A percentile compares a stretch with the other conserved stretches of the same genome.
Conservation (phyloP, 1,140 invertebrate species). For the Phortica variegata region DNA sequence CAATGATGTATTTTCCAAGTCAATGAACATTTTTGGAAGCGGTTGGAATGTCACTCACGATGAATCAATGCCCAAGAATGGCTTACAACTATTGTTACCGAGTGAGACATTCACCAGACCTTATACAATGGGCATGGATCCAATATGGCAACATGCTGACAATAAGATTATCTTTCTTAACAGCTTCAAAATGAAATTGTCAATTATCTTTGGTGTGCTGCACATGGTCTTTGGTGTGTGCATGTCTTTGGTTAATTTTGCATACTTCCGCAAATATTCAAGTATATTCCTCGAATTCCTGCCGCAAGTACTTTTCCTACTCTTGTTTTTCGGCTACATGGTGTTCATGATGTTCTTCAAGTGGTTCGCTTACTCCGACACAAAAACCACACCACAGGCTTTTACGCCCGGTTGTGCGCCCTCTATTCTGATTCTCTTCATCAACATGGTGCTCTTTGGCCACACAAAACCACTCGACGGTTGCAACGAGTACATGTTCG, state of each 20-base stretch:
- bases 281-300: constrained; percentile 89
- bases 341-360: constrained; percentile 90
- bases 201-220: constrained; percentile 90
- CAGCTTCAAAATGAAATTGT: constrained; percentile 98
- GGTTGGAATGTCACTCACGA: constrained; percentile 66
- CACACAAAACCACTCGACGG: constrained; percentile 57
- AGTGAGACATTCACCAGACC: too few species aligned
- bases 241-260: constrained; percentile 85
- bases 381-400: constrained; percentile 55
- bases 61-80: constrained; percentile 62
- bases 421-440: constrained; percentile 84
- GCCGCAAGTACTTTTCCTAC: constrained; percentile 88
- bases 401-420: constrained; percentile 74
- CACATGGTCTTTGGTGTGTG: constrained; percentile 97
- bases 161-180: constrained; percentile 98
- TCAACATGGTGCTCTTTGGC: constrained; percentile 84
- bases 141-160: constrained; percentile 82
- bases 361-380: constrained; percentile 74
- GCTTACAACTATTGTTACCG: too few species aligned
- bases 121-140: constrained; percentile 87
- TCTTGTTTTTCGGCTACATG: constrained; percentile 92
- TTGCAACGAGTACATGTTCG: constrained; percentile 75
- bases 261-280: constrained; percentile 76
- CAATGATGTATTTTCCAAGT: constrained; percentile 82
- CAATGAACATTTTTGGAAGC: constrained; percentile 78